Evolutionary conservation across 2,888 invertebrate genomes (phyloP).

Genomic region (Stratiomys singularior): DNA sequence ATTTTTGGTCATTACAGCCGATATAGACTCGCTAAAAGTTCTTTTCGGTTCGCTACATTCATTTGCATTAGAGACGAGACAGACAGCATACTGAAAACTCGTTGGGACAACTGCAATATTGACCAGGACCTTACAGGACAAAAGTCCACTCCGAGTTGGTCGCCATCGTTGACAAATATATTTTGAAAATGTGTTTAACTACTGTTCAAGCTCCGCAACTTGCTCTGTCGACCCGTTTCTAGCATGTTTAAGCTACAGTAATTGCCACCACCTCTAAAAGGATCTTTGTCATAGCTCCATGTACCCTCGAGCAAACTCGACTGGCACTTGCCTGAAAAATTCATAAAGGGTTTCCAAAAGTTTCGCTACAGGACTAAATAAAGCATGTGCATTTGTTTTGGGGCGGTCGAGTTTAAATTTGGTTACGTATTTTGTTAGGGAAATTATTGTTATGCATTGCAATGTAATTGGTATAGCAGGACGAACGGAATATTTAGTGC

Average conservation of each 20-base stretch:
- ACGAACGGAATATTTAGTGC: neutral
- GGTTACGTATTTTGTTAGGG: neutral
- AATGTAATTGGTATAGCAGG: neutral
- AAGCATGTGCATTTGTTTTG: neutral
- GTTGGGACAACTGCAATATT: neutral
- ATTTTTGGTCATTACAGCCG: slow-evolving; percentile 38
- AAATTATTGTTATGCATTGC: slow-evolving; percentile 26
- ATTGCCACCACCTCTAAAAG: neutral
- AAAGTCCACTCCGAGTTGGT: slow-evolving; percentile 14
- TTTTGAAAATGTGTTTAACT: neutral
- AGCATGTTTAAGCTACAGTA: neutral
- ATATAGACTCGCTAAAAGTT: slow-evolving; percentile 38
- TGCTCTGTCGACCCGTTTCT: neutral
- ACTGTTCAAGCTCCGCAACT: neutral
- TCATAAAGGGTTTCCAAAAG: slow-evolving; percentile 17
- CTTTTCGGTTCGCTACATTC: slow-evolving; percentile 2
- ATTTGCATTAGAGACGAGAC: slow-evolving; percentile 18
- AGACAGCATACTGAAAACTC: neutral
- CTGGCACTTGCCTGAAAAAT: slow-evolving; percentile 9
- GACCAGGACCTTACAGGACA: neutral
- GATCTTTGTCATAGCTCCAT: neutral
- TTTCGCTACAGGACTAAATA: neutral
- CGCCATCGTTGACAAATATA: slow-evolving; percentile 20
- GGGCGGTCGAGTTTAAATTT: neutral
- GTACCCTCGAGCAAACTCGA: neutral